Conservation (phyloP, 1,140 invertebrate species). For the Cepaea nemoralis region DNA sequence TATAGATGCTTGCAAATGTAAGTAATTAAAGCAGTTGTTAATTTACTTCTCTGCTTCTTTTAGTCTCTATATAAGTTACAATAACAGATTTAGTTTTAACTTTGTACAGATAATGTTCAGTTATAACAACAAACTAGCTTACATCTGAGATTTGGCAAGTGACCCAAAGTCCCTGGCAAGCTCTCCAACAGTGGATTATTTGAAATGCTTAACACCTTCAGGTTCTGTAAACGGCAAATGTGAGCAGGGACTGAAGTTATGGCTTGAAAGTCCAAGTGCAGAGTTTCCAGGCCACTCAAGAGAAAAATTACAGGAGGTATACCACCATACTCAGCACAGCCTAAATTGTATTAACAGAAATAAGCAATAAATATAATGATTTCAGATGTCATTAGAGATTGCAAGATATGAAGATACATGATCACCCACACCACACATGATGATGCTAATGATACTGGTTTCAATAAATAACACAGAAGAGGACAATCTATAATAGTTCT, state of each 20-base stretch:
- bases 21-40: too few relatives aligned
- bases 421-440: too few relatives aligned
- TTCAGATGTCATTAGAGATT: not conserved
- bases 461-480: too few relatives aligned
- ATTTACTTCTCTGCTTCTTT: not conserved
- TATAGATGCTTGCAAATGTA: too few relatives aligned
- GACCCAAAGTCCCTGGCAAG: constrained; percentile 56
- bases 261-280: constrained; percentile 59
- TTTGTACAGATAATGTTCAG: not conserved
- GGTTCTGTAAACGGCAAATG: constrained; percentile 57
- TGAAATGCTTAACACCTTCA: constrained; percentile 49
- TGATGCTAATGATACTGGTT: too few relatives aligned
- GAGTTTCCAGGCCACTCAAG: constrained; percentile 50
- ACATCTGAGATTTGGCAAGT: constrained; percentile 59
- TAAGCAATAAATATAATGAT: not conserved
- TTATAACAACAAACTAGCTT: constrained; percentile 30
- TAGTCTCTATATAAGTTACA: not conserved
- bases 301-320: constrained; percentile 60
- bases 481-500: too few relatives aligned
- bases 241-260: constrained; percentile 57
- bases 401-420: too few relatives aligned
- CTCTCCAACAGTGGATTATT: constrained; percentile 61
- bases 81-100: too few relatives aligned
- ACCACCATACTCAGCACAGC: constrained; percentile 57
- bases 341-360: constrained; percentile 39